Percentiles rank a stretch among this genome's conserved stretches.
Evolutionary conservation across 2,888 invertebrate species (phyloP).

Genomic region (Norana najaformis): DNA sequence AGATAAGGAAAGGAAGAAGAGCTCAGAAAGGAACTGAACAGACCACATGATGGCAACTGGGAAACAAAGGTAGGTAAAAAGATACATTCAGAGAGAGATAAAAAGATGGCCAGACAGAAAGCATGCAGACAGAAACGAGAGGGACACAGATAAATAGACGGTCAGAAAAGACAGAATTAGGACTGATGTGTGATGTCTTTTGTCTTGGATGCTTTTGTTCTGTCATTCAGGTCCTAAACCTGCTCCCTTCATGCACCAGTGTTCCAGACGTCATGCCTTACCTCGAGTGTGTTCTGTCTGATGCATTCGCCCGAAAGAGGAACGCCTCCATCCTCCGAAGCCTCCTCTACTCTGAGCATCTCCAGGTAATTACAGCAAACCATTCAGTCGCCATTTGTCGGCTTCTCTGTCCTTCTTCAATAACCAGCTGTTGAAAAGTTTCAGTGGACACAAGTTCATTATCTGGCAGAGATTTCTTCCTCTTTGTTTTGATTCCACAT

Average conservation of each 20-base stretch:
- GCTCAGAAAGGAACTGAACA: too few relatives aligned
- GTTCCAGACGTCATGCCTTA: slow-evolving; percentile 71
- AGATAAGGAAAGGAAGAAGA: background rate
- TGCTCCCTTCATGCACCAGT: slow-evolving; percentile 80
- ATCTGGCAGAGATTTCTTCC: too few relatives aligned
- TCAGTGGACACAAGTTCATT: too few relatives aligned
- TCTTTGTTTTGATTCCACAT: too few relatives aligned
- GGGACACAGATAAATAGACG: too few relatives aligned
- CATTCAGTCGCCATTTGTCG: too few relatives aligned
- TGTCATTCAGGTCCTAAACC: slow-evolving; percentile 70
- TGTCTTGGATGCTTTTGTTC: background rate
- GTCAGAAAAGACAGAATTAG: background rate
- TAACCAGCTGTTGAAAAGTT: too few relatives aligned
- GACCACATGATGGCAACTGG: background rate
- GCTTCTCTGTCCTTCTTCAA: background rate
- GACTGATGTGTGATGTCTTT: background rate
- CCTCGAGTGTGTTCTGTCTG: slow-evolving; percentile 75
- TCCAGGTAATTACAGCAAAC: slow-evolving; percentile 68
- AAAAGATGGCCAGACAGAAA: background rate
- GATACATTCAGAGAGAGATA: background rate
- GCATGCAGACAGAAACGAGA: too few relatives aligned
- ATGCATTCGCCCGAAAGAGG: slow-evolving; percentile 77
- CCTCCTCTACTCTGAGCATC: slow-evolving; percentile 80
- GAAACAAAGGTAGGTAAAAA: background rate
- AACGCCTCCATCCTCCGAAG: slow-evolving; percentile 79